Evolutionary conservation across 92 coral and sea anemone species (phyloP).

Genomic region (Phenganax stokvisi): DNA sequence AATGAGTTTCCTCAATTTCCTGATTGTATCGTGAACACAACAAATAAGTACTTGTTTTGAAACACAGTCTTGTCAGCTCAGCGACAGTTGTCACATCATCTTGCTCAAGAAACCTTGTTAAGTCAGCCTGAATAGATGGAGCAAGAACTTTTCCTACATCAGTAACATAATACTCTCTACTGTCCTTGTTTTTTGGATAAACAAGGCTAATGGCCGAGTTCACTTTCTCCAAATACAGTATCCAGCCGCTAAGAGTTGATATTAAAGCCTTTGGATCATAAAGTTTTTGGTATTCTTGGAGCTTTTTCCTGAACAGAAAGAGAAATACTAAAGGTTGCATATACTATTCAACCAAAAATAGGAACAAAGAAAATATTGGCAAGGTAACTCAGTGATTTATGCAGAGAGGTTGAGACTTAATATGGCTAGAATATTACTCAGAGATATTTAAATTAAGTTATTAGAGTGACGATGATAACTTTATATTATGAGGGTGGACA

Average conservation of each 20-base stretch:
- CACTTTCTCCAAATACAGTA: slow-evolving; percentile 32
- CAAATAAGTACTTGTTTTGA: slow-evolving; percentile 6
- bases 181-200: slow-evolving; percentile 32
- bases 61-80: slow-evolving; percentile 16
- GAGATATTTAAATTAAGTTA: too few relatives aligned
- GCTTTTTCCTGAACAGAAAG: slow-evolving; percentile 56
- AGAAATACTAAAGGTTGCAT: neutral
- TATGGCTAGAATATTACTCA: too few relatives aligned
- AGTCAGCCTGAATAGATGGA: slow-evolving; percentile 19
- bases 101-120: slow-evolving; percentile 21
- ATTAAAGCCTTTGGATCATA: slow-evolving; percentile 43
- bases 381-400: too few relatives aligned
- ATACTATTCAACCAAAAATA: neutral
- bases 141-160: slow-evolving; percentile 31
- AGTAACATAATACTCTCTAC: slow-evolving; percentile 34
- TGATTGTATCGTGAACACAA: neutral
- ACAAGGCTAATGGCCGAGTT: slow-evolving; percentile 24
- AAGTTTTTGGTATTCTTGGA: slow-evolving; percentile 46
- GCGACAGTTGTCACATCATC: slow-evolving; percentile 21
- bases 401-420: too few relatives aligned
- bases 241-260: slow-evolving; percentile 39
- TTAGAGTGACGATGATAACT: too few relatives aligned
- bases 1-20: neutral
- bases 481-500: too few relatives aligned
- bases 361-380: too few relatives aligned